Base-by-base conservation (phyloP, 2,797 vertebrate species). In the Halcyon smyrnensis region DNA sequence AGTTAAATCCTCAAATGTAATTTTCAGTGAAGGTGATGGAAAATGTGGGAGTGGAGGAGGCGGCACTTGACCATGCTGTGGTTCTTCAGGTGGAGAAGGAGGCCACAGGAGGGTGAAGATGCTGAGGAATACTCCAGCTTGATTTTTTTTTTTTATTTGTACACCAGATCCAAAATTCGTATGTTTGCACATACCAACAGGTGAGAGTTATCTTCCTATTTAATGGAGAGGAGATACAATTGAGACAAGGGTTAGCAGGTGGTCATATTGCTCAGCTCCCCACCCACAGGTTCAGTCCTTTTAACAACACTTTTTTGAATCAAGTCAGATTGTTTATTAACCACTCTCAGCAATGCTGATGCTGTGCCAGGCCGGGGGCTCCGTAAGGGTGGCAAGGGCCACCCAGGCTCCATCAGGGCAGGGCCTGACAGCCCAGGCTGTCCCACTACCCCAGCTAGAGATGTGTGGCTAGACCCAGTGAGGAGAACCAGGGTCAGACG, bases 1-100 rank as follows among this genome's bases (percentile, higher is more conserved):
- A 54, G 20, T 62, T 81, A 36, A 88, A 39, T 0, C 1, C 46
- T 59, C 0, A 4, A 23, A 54, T 37, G 28, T 76, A 82, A 57
- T 70, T 85, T 84, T 45, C 25, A 13, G n/a, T 53, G 28, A 88
- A 81, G 48, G 59, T 91, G 79, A 36, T 37, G 9, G 45, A 69
- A 87, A 60, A 73, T 6, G 43, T 0, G 5, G 28, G 25, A 41
- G 32, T 2, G 3, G 20, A 60, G 23, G 41, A 60, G 39, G 19
- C 0, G 2, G 15, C 7, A 1, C 15, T 19, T 69, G 7, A 12
- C 54, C 6, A 1, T 46, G 12, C 34, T 81, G 27, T 32, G 5
- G 15, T 56, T 70, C 28, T 10, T 16, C 10, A 25, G 9, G 7
- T 1, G 1, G 39, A 12, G 17, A 53, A 48, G 36, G 17, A 57